phyloP scores from a whole-genome alignment of 2,113 vertebrate genomes.

The Crotalus viridis region DNA sequence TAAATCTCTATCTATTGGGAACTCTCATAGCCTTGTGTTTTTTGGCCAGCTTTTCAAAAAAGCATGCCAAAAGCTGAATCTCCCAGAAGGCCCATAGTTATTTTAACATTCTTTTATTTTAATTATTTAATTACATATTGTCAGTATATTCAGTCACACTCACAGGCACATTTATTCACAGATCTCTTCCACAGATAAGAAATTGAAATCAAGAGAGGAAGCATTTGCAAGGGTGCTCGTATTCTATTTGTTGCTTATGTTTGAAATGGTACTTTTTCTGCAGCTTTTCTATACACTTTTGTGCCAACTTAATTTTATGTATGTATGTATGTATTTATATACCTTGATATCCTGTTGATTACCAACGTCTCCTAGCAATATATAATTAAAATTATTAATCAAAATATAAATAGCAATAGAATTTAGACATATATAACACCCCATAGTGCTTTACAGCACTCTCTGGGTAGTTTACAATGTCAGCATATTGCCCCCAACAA shows the following conservation, averaged over 20 bases:
- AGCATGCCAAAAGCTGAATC: neutral
- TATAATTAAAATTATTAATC: neutral
- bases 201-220: neutral
- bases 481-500: neutral
- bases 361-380: neutral
- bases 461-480: neutral
- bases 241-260: neutral
- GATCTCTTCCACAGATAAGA: neutral
- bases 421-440: neutral
- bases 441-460: neutral
- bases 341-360: neutral
- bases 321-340: neutral
- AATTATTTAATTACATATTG: neutral
- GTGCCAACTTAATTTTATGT: neutral
- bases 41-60: neutral
- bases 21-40: neutral
- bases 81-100: neutral
- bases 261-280: neutral
- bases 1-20: neutral
- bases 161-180: neutral
- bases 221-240: neutral
- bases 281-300: neutral
- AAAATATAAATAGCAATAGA: neutral
- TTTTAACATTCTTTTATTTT: neutral
- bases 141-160: neutral